A percentile compares a stretch with the other conserved stretches of the same genome.
phyloP scores from a whole-genome alignment of 2,797 vertebrate genomes.

The Poecilia velifera region DNA sequence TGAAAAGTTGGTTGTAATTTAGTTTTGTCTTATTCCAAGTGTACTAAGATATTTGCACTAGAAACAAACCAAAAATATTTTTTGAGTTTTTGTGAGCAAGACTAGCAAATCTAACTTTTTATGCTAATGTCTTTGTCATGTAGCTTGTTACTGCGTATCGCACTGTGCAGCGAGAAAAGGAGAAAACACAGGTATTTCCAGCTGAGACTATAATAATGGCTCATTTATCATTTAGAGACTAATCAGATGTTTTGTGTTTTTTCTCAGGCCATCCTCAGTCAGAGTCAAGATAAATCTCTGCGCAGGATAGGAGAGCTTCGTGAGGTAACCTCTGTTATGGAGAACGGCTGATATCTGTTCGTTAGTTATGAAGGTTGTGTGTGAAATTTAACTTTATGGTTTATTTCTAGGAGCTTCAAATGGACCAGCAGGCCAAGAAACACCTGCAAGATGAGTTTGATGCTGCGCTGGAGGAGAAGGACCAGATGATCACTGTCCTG shows the following conservation, averaged over 20 bases:
- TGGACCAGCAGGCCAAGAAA: conserved; percentile 98
- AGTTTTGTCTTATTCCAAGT: no score
- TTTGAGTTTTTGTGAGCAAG: background rate
- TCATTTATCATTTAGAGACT: background rate
- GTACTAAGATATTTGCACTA: no score
- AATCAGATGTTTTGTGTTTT: conserved; percentile 10
- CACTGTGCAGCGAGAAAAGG: conserved; percentile 91
- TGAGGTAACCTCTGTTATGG: conserved; percentile 77
- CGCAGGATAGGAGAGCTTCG: conserved; percentile 94
- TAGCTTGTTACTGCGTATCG: conserved; percentile 92
- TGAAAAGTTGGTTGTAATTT: no score
- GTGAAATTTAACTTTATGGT: conserved; percentile 11
- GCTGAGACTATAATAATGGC: background rate
- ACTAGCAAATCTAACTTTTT: background rate
- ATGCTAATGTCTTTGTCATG: conserved; percentile 25
- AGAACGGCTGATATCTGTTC: conserved; percentile 1
- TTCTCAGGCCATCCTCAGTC: conserved; percentile 90
- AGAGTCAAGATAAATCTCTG: conserved; percentile 97
- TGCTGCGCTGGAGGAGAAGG: conserved; percentile 94
- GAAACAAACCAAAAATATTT: no score
- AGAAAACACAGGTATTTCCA: conserved; percentile 91
- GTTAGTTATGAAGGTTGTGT: background rate
- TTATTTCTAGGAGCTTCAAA: conserved; percentile 90
- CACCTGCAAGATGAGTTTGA: conserved; percentile 98
- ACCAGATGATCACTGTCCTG: conserved; percentile 95